These are phyloP conservation scores for Excalfactoria chinensis DNA, from an alignment of 2,113 vertebrate species.

Conservation along the genomic window DNA sequence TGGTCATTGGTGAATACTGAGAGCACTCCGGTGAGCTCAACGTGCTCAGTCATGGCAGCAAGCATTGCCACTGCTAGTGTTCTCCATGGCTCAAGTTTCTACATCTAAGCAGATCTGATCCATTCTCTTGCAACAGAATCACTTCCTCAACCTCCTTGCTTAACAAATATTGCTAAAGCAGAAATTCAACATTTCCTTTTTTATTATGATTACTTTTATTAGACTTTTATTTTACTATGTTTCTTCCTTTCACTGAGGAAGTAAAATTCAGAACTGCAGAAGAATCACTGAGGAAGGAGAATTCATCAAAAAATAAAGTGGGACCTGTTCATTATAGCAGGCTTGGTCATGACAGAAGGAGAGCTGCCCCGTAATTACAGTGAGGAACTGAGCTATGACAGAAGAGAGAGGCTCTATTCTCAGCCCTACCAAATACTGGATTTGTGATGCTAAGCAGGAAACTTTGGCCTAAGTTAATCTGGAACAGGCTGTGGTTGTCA, in stretches of 20 bases:
- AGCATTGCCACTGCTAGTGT: background rate
- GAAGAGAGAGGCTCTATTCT: slow-evolving; percentile 25
- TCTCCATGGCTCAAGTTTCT: background rate
- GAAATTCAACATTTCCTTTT: background rate
- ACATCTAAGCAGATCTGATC: background rate
- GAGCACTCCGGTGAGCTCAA: background rate
- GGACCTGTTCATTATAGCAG: background rate
- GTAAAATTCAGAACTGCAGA: background rate
- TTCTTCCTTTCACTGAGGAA: background rate
- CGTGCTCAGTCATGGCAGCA: fast-evolving
- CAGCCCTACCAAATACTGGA: background rate
- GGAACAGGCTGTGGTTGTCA: slow-evolving; percentile 10
- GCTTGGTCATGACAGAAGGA: background rate
- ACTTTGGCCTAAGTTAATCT: background rate
- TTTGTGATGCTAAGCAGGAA: slow-evolving; percentile 16
- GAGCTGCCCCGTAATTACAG: slow-evolving; percentile 1
- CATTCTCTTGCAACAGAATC: background rate
- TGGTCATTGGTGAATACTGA: fast-evolving
- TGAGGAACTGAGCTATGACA: background rate
- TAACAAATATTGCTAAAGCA: background rate
- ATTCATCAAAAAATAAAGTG: background rate
- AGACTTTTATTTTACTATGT: background rate
- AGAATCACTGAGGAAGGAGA: background rate
- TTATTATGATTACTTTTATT: background rate
- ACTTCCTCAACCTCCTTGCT: slow-evolving; percentile 22